Base-by-base conservation (phyloP, 2,888 invertebrate genomes). In the Panopea generosa region DNA sequence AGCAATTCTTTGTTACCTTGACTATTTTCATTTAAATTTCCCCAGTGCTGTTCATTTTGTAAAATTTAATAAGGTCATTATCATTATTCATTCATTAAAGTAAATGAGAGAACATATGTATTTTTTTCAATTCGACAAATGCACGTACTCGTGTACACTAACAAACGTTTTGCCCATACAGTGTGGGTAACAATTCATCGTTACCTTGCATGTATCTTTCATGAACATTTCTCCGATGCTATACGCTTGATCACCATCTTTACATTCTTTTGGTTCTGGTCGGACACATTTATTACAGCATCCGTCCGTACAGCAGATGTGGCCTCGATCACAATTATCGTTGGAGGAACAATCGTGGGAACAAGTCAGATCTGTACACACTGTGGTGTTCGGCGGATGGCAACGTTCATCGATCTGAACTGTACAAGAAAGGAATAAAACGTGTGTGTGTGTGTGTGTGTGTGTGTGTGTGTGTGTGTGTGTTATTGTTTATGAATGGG, bases 271-370 rank as follows among this genome's bases (percentile, higher is more conserved):
- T 7, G 27, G 20, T 3, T 49, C 22, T 1, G 49, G 56, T 56
- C n/a, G 27, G 1, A 56, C 38, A 66, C 66, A 66, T 20, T 27
- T 47, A 18, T 16, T 56, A 26, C 66, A 66, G 24, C 66, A 66
- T 11, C 66, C 66, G 33, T 66, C 66, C 3, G 56, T 47, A 33
- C 66, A 66, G 14, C 66, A 66, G 2, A 56, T 47, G 2, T 55
- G 20, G 16, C 33, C 49, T 3, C 0, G 6, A 2, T 14, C 0
- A 24, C 66, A 66, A 4, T 45, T 27, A n/a, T 0, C 16, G 2
- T 33, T 47, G 2, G 47, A 27, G 7, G 0, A 2, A 26, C 66
- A 66, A 7, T 38, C 38, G 26, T 56, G 47, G 0, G 0, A 16
- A 38, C 66, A 66, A 14, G n/a, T 16, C 0, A 66, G 24, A 20